Base-by-base conservation (phyloP, 1,140 invertebrate genomes). In the Polypedilum vanderplanki region DNA sequence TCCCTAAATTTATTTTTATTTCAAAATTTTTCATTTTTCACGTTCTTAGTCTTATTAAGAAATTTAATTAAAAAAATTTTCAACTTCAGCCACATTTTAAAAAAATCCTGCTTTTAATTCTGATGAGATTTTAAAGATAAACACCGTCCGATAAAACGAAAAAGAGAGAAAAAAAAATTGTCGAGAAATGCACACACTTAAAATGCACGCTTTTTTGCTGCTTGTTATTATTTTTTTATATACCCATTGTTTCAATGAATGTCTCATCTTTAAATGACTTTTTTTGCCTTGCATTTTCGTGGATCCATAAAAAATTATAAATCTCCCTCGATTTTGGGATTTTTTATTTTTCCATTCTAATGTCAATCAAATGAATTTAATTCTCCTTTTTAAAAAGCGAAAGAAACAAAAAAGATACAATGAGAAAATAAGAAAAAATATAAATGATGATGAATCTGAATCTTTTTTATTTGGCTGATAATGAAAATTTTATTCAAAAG, bases 151-250 rank as follows among this genome's bases (percentile, higher is more conserved):
- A 57, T 57, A 57, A 57, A n/a, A 33, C 24, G 24, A 33, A 33
- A 3, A n/a, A n/a, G n/a, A n/a, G n/a, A n/a, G n/a, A n/a, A n/a
- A 5, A 33, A 33, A 3, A 33, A 33, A 33, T 33, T 5, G 24
- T 3, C 9, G n/a, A 57, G 46, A 57, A n/a, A 4, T n/a, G n/a
- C 46, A 57, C 46, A 57, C 46, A n/a, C 46, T 57, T 0, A 57
- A 57, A 57, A 57, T 57, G 46, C 46, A 57, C 46, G 46, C 46
- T 57, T 57, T 57, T 46, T 57, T 57, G 12, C n/a, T 57, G n/a
- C n/a, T 57, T n/a, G 12, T 57, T 57, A 33, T 33, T 33, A 33
- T 33, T 33, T 33, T 33, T 33, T 33, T 33, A 33, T 33, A 33
- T 33, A 33, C 15, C 46, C 46, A 57, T 57, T 57, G 46, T 57